These are phyloP conservation scores for Latrodectus elegans DNA, from an alignment of 2,888 invertebrate genomes.

Conservation along the genomic window DNA sequence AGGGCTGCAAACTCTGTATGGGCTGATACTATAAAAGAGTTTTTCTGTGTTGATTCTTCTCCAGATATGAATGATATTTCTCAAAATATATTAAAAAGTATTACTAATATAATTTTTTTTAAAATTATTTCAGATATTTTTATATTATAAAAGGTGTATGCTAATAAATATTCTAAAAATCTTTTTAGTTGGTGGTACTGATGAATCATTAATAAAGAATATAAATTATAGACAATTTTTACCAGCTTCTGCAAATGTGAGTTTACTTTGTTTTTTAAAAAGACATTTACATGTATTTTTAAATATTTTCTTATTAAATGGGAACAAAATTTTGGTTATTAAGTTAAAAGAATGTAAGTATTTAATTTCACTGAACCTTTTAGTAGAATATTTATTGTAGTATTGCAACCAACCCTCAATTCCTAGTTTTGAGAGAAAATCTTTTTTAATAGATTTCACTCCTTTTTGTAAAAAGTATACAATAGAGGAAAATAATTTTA, in stretches of 20 bases:
- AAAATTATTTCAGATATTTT: not conserved
- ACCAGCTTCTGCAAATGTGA: constrained; percentile 80
- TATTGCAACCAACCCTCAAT: too few species aligned
- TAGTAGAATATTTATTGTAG: too few species aligned
- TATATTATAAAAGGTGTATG: not conserved
- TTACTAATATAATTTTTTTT: not conserved
- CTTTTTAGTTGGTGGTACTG: constrained; percentile 79
- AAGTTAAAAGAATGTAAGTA: too few species aligned
- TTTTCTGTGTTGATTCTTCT: constrained; percentile 89
- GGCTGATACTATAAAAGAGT: constrained; percentile 84
- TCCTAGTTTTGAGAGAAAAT: too few species aligned
- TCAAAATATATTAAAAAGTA: constrained; percentile 81
- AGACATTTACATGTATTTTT: too few species aligned
- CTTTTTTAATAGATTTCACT: too few species aligned
- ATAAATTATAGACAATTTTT: constrained; percentile 88
- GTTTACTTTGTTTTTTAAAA: constrained; percentile 51
- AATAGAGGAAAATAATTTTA: too few species aligned
- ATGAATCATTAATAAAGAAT: constrained; percentile 79
- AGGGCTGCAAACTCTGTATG: constrained; percentile 86
- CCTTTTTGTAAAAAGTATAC: too few species aligned
- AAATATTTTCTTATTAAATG: too few species aligned
- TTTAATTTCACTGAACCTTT: too few species aligned
- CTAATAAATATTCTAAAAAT: not conserved
- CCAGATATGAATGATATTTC: constrained; percentile 88
- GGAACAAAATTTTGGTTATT: too few species aligned